phyloP scores from a whole-genome alignment of 2,797 vertebrate genomes.

The Semotilus atromaculatus region DNA sequence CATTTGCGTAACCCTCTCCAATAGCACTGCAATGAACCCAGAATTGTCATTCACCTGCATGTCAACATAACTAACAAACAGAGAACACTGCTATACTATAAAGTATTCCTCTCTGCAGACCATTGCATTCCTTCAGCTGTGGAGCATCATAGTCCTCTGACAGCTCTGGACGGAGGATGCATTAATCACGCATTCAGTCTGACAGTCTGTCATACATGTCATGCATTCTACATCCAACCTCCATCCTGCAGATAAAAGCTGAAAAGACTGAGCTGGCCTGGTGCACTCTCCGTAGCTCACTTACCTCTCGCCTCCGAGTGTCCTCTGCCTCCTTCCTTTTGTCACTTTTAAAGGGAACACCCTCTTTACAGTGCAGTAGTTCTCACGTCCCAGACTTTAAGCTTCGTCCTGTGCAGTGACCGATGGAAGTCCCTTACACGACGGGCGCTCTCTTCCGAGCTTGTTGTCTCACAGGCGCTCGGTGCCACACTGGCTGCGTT shows the following conservation, averaged over 20 bases:
- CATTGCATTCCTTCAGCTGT: neutral
- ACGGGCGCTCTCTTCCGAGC: constrained; percentile 68
- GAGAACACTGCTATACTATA: neutral
- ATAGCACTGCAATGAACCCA: neutral
- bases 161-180: constrained; percentile 29
- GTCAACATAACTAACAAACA: neutral
- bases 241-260: constrained; percentile 78
- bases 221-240: constrained; percentile 76
- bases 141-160: neutral
- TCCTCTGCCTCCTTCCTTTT: constrained; percentile 56
- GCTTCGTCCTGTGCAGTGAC: constrained; percentile 57
- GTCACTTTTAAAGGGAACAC: constrained; percentile 37
- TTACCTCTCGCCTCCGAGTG: constrained; percentile 61
- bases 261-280: constrained; percentile 78
- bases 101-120: neutral
- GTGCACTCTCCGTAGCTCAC: constrained; percentile 74
- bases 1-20: neutral
- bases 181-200: constrained; percentile 25
- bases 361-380: constrained; percentile 56
- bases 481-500: constrained; percentile 90
- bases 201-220: constrained; percentile 28
- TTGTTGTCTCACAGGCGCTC: constrained; percentile 82
- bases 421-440: constrained; percentile 58
- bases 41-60: neutral
- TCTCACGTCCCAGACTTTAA: constrained; percentile 19